Percentiles rank a stretch among this genome's conserved stretches.
Evolutionary conservation across 2,888 invertebrate genomes (phyloP).

Genomic region (Tenthredo mesomela): DNA sequence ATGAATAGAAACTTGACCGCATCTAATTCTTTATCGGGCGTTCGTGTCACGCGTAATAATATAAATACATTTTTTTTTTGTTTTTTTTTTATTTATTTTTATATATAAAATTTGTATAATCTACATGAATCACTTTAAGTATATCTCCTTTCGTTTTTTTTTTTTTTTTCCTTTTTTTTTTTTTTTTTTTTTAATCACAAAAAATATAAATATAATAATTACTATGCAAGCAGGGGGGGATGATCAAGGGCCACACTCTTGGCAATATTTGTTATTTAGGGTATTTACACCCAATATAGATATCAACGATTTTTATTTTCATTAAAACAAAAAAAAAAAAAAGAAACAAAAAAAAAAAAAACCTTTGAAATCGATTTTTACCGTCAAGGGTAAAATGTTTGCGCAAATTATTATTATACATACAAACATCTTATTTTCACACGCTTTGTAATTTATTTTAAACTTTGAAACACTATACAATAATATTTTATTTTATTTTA

Average conservation of each 20-base stretch:
- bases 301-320: constrained; percentile 1
- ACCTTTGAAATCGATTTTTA: not conserved
- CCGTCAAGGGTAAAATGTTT: not conserved
- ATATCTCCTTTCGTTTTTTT: constrained; percentile 54
- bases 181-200: constrained; percentile 67
- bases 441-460: not conserved
- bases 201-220: constrained; percentile 70
- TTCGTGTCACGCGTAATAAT: constrained; percentile 67
- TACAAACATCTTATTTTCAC: not conserved
- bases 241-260: constrained; percentile 13
- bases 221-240: constrained; percentile 67
- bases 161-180: constrained; percentile 18
- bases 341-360: not conserved
- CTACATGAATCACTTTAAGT: constrained; percentile 73
- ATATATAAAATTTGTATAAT: constrained; percentile 73
- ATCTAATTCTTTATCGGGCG: constrained; percentile 67
- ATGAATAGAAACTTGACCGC: constrained; percentile 74
- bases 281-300: not conserved
- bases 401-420: not conserved
- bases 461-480: not conserved
- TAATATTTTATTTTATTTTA: not conserved
- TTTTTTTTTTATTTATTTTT: constrained; percentile 65
- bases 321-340: not conserved
- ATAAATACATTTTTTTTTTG: constrained; percentile 67
- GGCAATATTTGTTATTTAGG: not conserved